Base-by-base conservation (phyloP, 2,888 invertebrate genomes). In the Diachrysia chrysitis region DNA sequence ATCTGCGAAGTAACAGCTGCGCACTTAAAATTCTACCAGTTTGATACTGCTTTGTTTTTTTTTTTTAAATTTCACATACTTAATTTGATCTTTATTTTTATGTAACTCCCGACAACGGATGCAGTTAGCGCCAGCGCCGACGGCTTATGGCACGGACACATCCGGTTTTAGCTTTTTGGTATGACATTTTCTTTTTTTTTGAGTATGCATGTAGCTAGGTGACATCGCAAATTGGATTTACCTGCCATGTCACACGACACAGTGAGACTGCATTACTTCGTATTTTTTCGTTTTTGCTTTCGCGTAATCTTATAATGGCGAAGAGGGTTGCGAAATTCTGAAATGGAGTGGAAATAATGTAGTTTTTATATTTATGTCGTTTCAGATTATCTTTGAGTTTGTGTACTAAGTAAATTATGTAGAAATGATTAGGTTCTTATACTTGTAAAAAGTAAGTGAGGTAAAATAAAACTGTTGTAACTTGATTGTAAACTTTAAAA, bases 191-290 rank as follows among this genome's bases (percentile, higher is more conserved):
- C 19, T 64, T 19, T 53, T 35, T 19, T 51, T 29, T n/a, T n/a
- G n/a, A n/a, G 55, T 56, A 59, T 55, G 23, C 63, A 58, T 60
- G 60, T 21, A 9, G 48, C 46, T 29, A 59, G 70, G 61, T 66
- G 78, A 78, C 76, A 66, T 37, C 56, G 48, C 16, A 78, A 78
- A 78, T 76, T 66, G 63, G 75, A 76, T 78, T 78, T 66, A 73
- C 58, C 60, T 63, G 58, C 19, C 16, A 21, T 57, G 57, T 19
- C 48, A 21, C 48, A 12, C 48, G 53, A 32, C 56, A 54, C 64
- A 53, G 69, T 60, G 53, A 60, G 56, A 67, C 55, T 56, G 64
- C 73, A 69, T 66, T 66, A 58, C 23, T 14, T 53, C 56, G 63
- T 58, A 48, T 57, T 63, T 66, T 55, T 58, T 7, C 35, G 3